Evolutionary conservation across 2,113 vertebrate species (phyloP).

Genomic region (Halcyon malimbica): DNA sequence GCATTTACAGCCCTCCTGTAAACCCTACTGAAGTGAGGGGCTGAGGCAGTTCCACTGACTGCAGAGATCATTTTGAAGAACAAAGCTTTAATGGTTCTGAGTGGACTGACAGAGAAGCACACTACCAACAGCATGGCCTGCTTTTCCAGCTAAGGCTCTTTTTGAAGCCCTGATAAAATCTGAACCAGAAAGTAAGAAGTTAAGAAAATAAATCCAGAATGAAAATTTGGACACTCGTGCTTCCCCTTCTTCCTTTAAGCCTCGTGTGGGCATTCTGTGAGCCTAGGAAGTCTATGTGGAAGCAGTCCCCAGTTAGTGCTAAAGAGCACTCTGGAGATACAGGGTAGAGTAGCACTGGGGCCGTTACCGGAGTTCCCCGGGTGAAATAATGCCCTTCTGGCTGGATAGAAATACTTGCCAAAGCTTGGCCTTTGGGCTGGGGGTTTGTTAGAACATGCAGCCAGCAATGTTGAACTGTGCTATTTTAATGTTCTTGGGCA

Average conservation of each 20-base stretch:
- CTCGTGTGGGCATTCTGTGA: background rate
- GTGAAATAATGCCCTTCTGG: background rate
- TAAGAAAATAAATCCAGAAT: background rate
- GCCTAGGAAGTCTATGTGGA: background rate
- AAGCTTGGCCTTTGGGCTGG: background rate
- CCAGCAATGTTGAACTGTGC: background rate
- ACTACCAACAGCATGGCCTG: background rate
- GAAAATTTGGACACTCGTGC: background rate
- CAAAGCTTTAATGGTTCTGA: background rate
- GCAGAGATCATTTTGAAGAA: background rate
- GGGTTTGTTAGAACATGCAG: background rate
- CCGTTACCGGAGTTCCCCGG: background rate
- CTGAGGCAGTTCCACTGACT: background rate
- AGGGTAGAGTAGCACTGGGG: background rate
- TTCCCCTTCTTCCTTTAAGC: background rate
- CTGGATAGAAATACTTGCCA: background rate
- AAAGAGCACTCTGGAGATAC: background rate
- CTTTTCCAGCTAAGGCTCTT: background rate
- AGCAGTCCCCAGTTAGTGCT: background rate
- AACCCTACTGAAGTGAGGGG: background rate
- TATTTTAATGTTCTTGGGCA: background rate
- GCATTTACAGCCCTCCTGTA: background rate
- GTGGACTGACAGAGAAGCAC: background rate
- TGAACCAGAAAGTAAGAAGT: background rate
- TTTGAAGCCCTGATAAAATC: background rate